Percentiles rank a stretch among this genome's conserved stretches.
These are phyloP conservation scores for Drosophila aldrichi DNA, from an alignment of 2,888 invertebrate species.

Conservation along the genomic window DNA sequence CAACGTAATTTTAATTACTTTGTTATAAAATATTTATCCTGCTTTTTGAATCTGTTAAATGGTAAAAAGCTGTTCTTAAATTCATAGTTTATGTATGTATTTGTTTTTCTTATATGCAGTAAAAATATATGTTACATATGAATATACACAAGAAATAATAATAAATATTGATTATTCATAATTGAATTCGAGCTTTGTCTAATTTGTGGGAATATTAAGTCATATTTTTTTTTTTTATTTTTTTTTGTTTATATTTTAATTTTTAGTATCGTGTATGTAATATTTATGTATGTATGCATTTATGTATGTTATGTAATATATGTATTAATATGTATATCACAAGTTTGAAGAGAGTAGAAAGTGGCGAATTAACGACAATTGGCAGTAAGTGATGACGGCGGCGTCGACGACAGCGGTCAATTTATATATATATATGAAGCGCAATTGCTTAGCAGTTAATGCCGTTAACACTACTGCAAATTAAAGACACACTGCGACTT, in stretches of 20 bases:
- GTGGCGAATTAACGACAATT: slow-evolving; percentile 68
- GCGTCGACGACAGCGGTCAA: slow-evolving; percentile 6
- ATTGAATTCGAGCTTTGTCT: background rate
- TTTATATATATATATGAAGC: background rate
- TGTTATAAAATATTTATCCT: slow-evolving; percentile 23
- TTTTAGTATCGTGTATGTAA: background rate
- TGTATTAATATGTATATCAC: slow-evolving; percentile 67
- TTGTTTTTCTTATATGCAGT: background rate
- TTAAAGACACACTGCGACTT: slow-evolving; percentile 45
- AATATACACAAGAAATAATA: slow-evolving; percentile 18
- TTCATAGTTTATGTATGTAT: background rate
- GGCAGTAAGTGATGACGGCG: slow-evolving; percentile 52
- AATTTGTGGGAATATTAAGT: slow-evolving; percentile 8
- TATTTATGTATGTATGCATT: slow-evolving; percentile 1
- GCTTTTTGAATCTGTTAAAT: background rate
- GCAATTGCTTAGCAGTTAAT: slow-evolving; percentile 58
- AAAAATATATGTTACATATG: slow-evolving; percentile 15
- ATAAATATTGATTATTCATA: slow-evolving; percentile 1
- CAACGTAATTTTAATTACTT: too few species aligned
- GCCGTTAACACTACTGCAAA: slow-evolving; percentile 48
- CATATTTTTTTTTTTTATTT: background rate
- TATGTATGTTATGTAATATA: slow-evolving; percentile 20
- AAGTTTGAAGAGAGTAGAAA: slow-evolving; percentile 76
- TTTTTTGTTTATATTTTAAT: too few species aligned
- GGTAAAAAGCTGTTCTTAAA: background rate